phyloP scores from a whole-genome alignment of 2,113 vertebrate species.

The Loxodonta africana region DNA sequence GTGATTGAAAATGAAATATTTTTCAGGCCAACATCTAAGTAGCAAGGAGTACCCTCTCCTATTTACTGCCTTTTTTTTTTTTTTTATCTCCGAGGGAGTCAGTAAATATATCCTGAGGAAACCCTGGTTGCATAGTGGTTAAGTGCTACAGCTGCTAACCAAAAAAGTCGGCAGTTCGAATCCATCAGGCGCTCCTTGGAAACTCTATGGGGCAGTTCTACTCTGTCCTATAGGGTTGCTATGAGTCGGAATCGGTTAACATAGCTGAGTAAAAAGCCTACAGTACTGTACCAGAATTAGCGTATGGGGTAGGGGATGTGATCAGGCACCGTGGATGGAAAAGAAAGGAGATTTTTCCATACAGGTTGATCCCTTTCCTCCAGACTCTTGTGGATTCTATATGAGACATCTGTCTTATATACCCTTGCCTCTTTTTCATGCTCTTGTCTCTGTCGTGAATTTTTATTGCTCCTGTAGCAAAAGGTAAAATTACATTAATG shows the following conservation, averaged over 20 bases:
- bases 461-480: constrained; percentile 18
- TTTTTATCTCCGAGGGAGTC: not conserved
- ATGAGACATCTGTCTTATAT: not conserved
- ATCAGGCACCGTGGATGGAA: not conserved
- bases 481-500: constrained; percentile 30
- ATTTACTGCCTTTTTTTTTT: not conserved
- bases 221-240: too few species aligned
- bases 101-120: too few species aligned
- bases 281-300: not conserved
- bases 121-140: too few species aligned
- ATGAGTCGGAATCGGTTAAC: not conserved
- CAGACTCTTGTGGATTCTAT: not conserved
- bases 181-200: too few species aligned
- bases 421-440: constrained; percentile 20
- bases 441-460: not conserved
- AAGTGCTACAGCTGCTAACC: too few species aligned
- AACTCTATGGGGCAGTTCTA: too few species aligned
- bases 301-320: not conserved
- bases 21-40: not conserved
- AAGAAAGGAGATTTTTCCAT: not conserved
- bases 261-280: not conserved
- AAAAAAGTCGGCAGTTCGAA: too few species aligned
- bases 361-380: not conserved
- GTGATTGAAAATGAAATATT: constrained; percentile 45
- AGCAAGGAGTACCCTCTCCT: not conserved